These are phyloP conservation scores for Caenorhabditis remanei DNA, from an alignment of 1,140 invertebrate species.

Conservation along the genomic window DNA sequence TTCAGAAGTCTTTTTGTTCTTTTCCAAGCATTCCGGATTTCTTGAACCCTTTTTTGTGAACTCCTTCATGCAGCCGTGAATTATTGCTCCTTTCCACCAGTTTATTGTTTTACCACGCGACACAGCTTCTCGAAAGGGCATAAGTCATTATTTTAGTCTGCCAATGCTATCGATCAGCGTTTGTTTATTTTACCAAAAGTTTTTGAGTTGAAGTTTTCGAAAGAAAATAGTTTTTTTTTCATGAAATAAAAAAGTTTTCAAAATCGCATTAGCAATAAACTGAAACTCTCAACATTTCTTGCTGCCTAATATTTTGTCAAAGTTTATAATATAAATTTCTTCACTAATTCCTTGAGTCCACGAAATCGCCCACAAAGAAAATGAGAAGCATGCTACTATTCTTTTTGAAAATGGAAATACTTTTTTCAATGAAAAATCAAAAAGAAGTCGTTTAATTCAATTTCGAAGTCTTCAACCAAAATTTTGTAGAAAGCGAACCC, in stretches of 20 bases:
- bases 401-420: too few relatives aligned
- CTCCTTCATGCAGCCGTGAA: conserved; percentile 28
- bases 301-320: neutral
- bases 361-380: neutral
- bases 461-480: neutral
- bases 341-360: neutral
- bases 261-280: neutral
- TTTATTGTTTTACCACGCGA: conserved; percentile 49
- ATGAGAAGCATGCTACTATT: neutral
- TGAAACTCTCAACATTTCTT: neutral
- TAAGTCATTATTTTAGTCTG: neutral
- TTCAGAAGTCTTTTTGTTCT: neutral
- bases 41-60: conserved; percentile 2
- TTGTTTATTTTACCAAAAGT: neutral
- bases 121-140: conserved; percentile 17
- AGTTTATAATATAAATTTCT: neutral
- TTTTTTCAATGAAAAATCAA: too few relatives aligned
- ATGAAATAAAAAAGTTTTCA: too few relatives aligned
- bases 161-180: neutral
- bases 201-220: neutral
- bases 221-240: neutral
- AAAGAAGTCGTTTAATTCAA: too few relatives aligned
- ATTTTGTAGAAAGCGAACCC: neutral
- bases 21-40: neutral
- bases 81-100: conserved; percentile 19